Evolutionary conservation across 2,797 vertebrate species (phyloP).

Genomic region (Cephalopachus bancanus): DNA sequence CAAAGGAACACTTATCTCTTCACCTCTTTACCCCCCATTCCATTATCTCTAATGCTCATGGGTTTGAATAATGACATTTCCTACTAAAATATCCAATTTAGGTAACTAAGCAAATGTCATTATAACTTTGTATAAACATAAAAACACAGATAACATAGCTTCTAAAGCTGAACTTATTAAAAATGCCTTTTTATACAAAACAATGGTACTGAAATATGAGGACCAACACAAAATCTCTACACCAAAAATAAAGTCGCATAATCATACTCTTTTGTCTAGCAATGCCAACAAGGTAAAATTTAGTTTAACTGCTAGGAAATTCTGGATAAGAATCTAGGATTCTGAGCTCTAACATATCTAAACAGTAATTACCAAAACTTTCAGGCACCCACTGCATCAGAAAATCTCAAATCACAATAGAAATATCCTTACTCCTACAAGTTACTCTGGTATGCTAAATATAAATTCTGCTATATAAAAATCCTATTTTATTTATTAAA

Average conservation of each 20-base stretch:
- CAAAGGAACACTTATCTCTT: constrained; percentile 9
- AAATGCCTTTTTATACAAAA: background rate
- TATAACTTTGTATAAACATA: background rate
- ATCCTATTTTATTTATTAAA: too few relatives aligned
- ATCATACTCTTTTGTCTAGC: background rate
- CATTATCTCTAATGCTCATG: background rate
- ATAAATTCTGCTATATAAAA: constrained; percentile 9
- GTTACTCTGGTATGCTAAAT: background rate
- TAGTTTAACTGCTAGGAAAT: background rate
- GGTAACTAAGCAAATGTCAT: background rate
- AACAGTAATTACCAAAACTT: background rate
- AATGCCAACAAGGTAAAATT: background rate
- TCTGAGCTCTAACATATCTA: background rate
- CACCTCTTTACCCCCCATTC: background rate
- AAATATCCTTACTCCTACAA: background rate
- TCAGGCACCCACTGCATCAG: background rate
- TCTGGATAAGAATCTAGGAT: background rate
- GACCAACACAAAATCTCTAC: background rate
- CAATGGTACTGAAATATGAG: background rate
- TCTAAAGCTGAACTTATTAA: background rate
- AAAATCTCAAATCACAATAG: background rate
- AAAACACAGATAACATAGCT: background rate
- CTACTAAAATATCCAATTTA: constrained; percentile 38
- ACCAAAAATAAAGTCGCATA: background rate
- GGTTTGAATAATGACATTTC: background rate